A percentile compares a stretch with the other conserved stretches of the same genome.
These are phyloP conservation scores for Trypoxylon attenuatum DNA, from an alignment of 2,888 invertebrate species.

Conservation along the genomic window DNA sequence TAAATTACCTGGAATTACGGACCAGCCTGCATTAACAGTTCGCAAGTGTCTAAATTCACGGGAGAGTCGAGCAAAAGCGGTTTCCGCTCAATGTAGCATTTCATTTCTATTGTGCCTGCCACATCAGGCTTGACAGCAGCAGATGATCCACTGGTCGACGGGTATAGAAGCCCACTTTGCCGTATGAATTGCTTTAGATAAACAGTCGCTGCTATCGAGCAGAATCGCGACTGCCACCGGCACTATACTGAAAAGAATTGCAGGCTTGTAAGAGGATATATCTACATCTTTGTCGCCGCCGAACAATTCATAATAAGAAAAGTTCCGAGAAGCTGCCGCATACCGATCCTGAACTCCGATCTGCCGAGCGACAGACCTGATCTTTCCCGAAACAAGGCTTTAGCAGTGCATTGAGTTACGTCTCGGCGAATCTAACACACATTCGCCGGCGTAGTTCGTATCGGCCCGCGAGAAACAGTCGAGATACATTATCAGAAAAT, in stretches of 20 bases:
- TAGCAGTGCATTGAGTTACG: conserved; percentile 22
- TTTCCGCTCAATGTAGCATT: no score
- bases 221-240: conserved; percentile 15
- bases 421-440: background rate
- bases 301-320: no score
- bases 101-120: no score
- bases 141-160: conserved; percentile 24
- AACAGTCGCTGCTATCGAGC: conserved; percentile 27
- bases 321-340: no score
- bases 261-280: background rate
- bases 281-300: conserved; percentile 38
- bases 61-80: no score
- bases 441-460: background rate
- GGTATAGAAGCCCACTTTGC: conserved; percentile 34
- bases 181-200: conserved; percentile 39
- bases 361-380: background rate
- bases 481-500: conserved; percentile 33
- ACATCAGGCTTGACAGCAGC: no score
- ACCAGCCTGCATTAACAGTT: no score
- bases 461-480: conserved; percentile 24
- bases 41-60: no score
- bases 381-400: conserved; percentile 31
- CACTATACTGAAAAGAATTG: conserved; percentile 33
- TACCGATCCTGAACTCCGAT: background rate
- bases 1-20: background rate